Evolutionary conservation across 2,113 vertebrate species (phyloP).

Genomic region (Uria lomvia): DNA sequence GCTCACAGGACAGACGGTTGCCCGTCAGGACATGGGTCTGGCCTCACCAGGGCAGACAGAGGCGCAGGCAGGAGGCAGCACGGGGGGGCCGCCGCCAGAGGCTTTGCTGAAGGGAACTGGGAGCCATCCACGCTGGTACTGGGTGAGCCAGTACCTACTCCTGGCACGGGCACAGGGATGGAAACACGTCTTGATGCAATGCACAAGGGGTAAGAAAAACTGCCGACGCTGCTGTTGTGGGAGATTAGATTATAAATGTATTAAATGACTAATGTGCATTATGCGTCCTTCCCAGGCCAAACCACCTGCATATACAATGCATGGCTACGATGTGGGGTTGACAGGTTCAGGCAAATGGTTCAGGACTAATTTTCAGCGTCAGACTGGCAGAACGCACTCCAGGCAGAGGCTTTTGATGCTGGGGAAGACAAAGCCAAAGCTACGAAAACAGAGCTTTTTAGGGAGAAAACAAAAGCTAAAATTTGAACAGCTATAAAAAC

Average conservation of each 20-base stretch:
- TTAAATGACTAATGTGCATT: not conserved
- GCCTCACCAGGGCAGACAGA: not conserved
- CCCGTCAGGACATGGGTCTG: not conserved
- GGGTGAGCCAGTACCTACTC: not conserved
- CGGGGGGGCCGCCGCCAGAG: fast-evolving
- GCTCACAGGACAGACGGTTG: not conserved
- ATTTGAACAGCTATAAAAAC: not conserved
- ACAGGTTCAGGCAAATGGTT: not conserved
- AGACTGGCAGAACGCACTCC: not conserved
- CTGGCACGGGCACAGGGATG: not conserved
- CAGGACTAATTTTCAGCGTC: not conserved
- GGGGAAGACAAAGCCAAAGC: not conserved
- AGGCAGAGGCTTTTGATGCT: not conserved
- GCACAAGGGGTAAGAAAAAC: not conserved
- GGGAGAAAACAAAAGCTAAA: constrained; percentile 1
- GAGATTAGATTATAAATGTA: not conserved
- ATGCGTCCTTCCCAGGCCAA: not conserved
- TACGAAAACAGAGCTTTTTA: not conserved
- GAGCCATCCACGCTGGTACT: not conserved
- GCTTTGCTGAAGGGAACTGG: not conserved
- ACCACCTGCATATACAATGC: not conserved
- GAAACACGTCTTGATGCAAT: not conserved
- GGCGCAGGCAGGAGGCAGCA: not conserved
- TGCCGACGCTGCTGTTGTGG: not conserved
- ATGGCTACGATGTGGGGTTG: not conserved